Conservation (phyloP, 1,140 invertebrate genomes). For the Drosophila orena region DNA sequence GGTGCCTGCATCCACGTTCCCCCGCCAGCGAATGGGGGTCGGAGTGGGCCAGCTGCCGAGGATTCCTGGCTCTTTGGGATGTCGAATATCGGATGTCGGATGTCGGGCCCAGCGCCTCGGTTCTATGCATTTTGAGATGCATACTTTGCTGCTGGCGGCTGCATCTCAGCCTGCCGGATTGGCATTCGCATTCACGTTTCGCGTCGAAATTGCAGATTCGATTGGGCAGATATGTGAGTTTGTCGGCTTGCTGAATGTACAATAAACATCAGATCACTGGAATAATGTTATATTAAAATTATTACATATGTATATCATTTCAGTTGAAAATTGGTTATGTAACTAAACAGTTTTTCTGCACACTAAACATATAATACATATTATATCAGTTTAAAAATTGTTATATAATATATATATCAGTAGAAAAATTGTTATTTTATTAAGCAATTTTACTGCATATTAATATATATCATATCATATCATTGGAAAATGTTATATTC, state of each 20-base stretch:
- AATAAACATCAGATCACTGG: not conserved
- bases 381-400: no score
- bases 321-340: not conserved
- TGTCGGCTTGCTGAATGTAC: not conserved
- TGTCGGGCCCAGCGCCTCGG: slow-evolving; percentile 12
- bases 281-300: no score
- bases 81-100: slow-evolving; percentile 5
- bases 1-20: slow-evolving; percentile 8
- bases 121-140: slow-evolving; percentile 57
- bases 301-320: no score
- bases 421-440: no score
- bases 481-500: no score
- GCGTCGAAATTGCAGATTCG: slow-evolving; percentile 39
- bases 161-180: slow-evolving; percentile 24
- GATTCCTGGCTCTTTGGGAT: not conserved
- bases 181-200: slow-evolving; percentile 36
- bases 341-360: no score
- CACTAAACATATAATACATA: no score
- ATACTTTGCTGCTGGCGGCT: slow-evolving; percentile 43
- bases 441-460: no score
- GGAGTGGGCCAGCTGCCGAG: slow-evolving; percentile 1
- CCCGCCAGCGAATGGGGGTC: not conserved
- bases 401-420: no score
- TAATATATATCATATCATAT: no score
- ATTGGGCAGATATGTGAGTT: slow-evolving; percentile 6